Evolutionary conservation across 2,113 vertebrate species (phyloP), one percentile per base, ranked within the genome.

Genomic region (Cyprinodon variegatus): DNA sequence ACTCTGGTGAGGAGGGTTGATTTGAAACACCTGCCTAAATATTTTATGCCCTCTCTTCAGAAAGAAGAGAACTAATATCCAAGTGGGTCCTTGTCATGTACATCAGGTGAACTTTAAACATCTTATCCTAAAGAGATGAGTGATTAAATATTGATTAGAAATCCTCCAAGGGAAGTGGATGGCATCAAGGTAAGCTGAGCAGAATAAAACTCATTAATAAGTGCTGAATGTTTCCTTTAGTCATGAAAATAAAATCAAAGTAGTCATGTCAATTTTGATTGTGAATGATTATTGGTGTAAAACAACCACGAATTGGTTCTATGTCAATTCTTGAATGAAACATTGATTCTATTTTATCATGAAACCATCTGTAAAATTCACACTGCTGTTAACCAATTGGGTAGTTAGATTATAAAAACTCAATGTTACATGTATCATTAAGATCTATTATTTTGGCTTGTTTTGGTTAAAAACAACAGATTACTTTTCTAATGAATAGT

Each of bases 111-210:
- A 86, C 62, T 63, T 72, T 38, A 77, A 29, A 76, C 72, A 77
- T 76, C 59, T 67, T 37, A 60, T 68, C 74, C 83, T 79, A 71
- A 83, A 71, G 71, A 77, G 46, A 75, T 53, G 65, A 57, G 78
- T 78, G 81, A 84, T 87, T 82, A 83, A 86, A 82, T 87, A 87
- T 88, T 88, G 83, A 90, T 87, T 64, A 22, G 65, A 29, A 66
- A 46, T 40, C 14, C 40, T 64, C 71, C 14, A 76, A 59, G 61
- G 71, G 67, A 82, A 86, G 80, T 72, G 53, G 48, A 82, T 50
- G 61, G 37, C 39, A 78, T 57, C 38, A 14, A 45, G 39, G 37
- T 63, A 57, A 81, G 77, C 90, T 65, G 15, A 77, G 83, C 73
- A 65, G 77, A 84, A 88, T 67, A 87, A 79, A 91, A 72, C 64